Percentiles rank a stretch among this genome's conserved stretches.
phyloP scores from a whole-genome alignment of 2,113 vertebrate genomes.

The Albula goreensis region DNA sequence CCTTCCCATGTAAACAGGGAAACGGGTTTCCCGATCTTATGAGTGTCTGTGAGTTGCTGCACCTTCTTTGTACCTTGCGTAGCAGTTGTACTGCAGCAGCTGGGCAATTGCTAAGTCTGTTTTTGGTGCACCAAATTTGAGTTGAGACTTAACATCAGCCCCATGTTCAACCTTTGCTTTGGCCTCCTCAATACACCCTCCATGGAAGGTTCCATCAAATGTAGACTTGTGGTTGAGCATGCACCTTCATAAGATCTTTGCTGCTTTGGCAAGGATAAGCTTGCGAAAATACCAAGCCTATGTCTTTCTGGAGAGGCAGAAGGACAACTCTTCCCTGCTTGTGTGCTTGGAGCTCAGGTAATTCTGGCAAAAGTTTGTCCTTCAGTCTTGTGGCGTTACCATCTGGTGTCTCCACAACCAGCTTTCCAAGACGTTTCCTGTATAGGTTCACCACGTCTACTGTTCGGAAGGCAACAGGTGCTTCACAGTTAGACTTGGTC shows the following conservation, averaged over 20 bases:
- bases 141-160: slow-evolving; percentile 29
- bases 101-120: slow-evolving; percentile 23
- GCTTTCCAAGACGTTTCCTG: no score
- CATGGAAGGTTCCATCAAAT: slow-evolving; percentile 30
- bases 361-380: no score
- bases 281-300: slow-evolving; percentile 22
- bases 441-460: no score
- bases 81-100: slow-evolving; percentile 39
- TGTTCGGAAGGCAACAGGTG: no score
- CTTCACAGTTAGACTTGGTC: no score
- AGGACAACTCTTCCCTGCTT: no score
- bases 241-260: slow-evolving; percentile 19
- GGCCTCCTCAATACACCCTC: slow-evolving; percentile 24
- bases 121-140: slow-evolving; percentile 14
- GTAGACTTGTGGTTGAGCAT: slow-evolving; percentile 23
- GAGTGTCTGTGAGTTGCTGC: slow-evolving; percentile 25
- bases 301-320: slow-evolving; percentile 14
- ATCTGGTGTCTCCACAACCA: no score
- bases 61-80: slow-evolving; percentile 31
- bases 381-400: no score
- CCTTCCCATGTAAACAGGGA: slow-evolving; percentile 33
- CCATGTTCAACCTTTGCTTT: slow-evolving; percentile 29
- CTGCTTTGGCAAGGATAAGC: slow-evolving; percentile 20
- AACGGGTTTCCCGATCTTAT: slow-evolving; percentile 22
- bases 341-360: no score